phyloP scores from a whole-genome alignment of 2,113 vertebrate species.

The Pachyramphus minor region DNA sequence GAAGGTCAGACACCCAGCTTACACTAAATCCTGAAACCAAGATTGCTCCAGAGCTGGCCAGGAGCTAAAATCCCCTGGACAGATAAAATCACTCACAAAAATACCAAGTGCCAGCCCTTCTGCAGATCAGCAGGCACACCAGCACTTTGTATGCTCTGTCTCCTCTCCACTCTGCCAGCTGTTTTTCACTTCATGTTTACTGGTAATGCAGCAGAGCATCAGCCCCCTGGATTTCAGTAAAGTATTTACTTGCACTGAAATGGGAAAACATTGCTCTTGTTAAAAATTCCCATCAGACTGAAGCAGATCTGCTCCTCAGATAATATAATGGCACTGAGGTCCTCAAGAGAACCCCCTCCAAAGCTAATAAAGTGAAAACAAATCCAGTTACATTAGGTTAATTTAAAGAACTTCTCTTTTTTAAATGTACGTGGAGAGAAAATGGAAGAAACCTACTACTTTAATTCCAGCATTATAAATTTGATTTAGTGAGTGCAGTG shows the following conservation, averaged over 20 bases:
- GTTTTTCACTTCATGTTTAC: background rate
- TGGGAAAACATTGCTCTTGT: slow-evolving; percentile 28
- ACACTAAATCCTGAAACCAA: background rate
- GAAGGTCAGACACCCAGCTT: background rate
- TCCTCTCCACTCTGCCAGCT: background rate
- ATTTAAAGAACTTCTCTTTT: slow-evolving; percentile 44
- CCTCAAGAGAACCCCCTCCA: slow-evolving; percentile 40
- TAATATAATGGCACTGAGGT: slow-evolving; percentile 29
- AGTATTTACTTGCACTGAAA: slow-evolving; percentile 29
- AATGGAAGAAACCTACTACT: slow-evolving; percentile 43
- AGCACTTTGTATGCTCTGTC: background rate
- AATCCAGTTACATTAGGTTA: slow-evolving; percentile 46
- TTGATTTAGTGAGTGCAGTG: slow-evolving; percentile 31
- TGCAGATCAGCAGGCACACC: background rate
- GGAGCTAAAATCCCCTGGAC: background rate
- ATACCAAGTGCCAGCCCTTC: background rate
- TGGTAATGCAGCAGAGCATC: background rate
- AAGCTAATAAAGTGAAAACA: slow-evolving; percentile 56
- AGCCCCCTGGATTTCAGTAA: background rate
- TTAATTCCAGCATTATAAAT: slow-evolving; percentile 57
- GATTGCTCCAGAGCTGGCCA: background rate
- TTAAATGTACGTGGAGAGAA: slow-evolving; percentile 23
- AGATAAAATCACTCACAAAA: background rate
- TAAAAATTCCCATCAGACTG: slow-evolving; percentile 31
- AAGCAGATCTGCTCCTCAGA: slow-evolving; percentile 39